Percentiles rank a stretch among this genome's conserved stretches.
Conservation (phyloP, 53 echinoderm and acorn worm genomes). For the Holothuria leucospilota region DNA sequence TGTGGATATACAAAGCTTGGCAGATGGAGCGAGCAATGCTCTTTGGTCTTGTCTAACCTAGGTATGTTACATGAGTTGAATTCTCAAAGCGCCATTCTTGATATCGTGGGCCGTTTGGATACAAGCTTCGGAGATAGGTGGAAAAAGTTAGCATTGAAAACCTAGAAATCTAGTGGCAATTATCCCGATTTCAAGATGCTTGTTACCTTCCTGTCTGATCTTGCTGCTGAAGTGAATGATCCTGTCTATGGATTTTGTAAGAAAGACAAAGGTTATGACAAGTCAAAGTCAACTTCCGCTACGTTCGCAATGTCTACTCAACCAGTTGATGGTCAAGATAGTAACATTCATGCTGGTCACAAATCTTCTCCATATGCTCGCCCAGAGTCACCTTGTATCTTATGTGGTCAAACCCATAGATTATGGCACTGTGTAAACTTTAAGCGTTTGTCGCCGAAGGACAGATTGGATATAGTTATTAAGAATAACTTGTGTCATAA, state of each 20-base stretch:
- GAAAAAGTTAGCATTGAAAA: constrained; percentile 33
- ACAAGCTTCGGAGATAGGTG: constrained; percentile 32
- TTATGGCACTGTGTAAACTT: constrained; percentile 54
- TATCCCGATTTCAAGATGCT: constrained; percentile 29
- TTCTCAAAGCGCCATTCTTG: constrained; percentile 38
- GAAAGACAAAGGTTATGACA: not conserved
- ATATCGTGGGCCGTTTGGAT: constrained; percentile 20
- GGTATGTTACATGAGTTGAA: constrained; percentile 16
- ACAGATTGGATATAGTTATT: constrained; percentile 39
- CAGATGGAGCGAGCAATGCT: constrained; percentile 34
- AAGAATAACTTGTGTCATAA: constrained; percentile 51
- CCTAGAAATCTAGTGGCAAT: not conserved
- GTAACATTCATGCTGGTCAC: too few species aligned
- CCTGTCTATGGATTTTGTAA: constrained; percentile 43
- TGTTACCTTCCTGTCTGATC: constrained; percentile 18
- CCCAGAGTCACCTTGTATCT: too few species aligned
- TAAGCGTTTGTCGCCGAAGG: constrained; percentile 41
- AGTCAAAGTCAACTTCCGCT: too few species aligned
- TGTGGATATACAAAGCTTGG: constrained; percentile 34
- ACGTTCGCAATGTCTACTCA: too few species aligned
- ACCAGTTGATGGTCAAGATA: too few species aligned
- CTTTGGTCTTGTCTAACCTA: constrained; percentile 1
- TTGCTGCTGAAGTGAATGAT: constrained; percentile 47
- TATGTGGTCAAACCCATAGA: not conserved
- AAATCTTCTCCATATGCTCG: too few species aligned